These are phyloP conservation scores for Lacanobia oleracea DNA, from an alignment of 2,888 invertebrate genomes.

Conservation along the genomic window DNA sequence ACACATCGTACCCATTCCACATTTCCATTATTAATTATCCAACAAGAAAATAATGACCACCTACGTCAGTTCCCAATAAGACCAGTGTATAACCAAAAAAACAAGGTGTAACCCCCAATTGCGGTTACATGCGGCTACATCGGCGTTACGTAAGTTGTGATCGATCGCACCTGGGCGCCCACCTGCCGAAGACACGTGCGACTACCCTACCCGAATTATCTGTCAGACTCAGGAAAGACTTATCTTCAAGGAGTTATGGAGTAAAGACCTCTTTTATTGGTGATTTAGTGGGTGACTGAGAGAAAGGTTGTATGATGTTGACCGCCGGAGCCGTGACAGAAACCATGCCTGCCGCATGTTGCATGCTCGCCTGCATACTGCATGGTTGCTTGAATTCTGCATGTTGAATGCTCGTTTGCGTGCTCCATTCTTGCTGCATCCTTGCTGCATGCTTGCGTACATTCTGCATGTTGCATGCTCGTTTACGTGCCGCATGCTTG, in stretches of 20 bases:
- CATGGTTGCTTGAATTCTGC: too few relatives aligned
- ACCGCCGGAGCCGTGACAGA: too few relatives aligned
- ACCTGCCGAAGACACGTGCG: slow-evolving; percentile 69
- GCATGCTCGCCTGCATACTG: too few relatives aligned
- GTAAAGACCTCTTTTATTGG: slow-evolving; percentile 34
- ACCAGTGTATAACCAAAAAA: slow-evolving; percentile 59
- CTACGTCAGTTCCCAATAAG: slow-evolving; percentile 42
- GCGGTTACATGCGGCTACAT: slow-evolving; percentile 52
- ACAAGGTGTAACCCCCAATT: slow-evolving; percentile 67
- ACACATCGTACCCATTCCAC: neutral
- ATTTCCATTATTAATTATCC: slow-evolving; percentile 9
- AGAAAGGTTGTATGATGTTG: too few relatives aligned
- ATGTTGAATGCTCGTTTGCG: too few relatives aligned
- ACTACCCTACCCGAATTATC: slow-evolving; percentile 50
- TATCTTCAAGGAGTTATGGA: too few relatives aligned
- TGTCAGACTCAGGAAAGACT: too few relatives aligned
- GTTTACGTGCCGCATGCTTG: too few relatives aligned
- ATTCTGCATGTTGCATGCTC: too few relatives aligned
- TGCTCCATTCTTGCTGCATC: too few relatives aligned
- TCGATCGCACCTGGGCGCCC: slow-evolving; percentile 69
- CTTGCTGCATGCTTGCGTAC: too few relatives aligned
- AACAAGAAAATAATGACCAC: slow-evolving; percentile 39
- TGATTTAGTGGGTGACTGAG: neutral
- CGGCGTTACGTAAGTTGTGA: slow-evolving; percentile 62
- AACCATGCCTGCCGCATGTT: too few relatives aligned